Evolutionary conservation across 2,888 invertebrate genomes (phyloP), one percentile per base, ranked within the genome.

Genomic region (Anodontia alba): DNA sequence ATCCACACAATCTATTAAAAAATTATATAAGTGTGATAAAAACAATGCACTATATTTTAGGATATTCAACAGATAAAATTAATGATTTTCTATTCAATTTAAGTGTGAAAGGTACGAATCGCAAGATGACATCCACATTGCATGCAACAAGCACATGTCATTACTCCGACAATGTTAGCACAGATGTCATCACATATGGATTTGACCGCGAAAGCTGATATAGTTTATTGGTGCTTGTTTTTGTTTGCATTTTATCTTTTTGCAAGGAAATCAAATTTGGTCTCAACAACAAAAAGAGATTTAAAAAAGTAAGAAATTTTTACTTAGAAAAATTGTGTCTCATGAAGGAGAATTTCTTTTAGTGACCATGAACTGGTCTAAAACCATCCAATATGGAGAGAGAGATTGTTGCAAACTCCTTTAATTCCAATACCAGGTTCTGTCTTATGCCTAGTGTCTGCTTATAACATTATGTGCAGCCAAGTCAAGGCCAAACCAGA

Each of bases 381-480:
- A 80, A 51, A 80, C 80, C 1, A 76, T 72, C 36, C 76, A 80
- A 26, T 66, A 17, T 70, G 73, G 79, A 2, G 78, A 78, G 33
- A n/a, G n/a, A 54, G 78, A 43, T 36, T 49, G 1, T 54, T 69
- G 15, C 49, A 71, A 36, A 76, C 36, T 43, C 80, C 80, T 33
- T 57, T 80, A 3, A 42, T 76, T 46, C 68, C 33, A 33, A 46
- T 78, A 26, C 70, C 46, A 26, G 68, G 31, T 29, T 51, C 66
- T 20, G 38, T 66, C 1, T 26, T 80, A n/a, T 80, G 80, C 57
- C 72, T 72, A 17, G 76, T 80, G 8, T 23, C 20, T 33, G 80
- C 72, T 10, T 80, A 72, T 68, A 33, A 49, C 2, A 66, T 62
- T 29, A 68, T 76, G 54, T n/a, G 17, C 29, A 57, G 17, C 15